Evolutionary conservation across 2,113 vertebrate species (phyloP).

Genomic region (Proterorhinus semilunaris): DNA sequence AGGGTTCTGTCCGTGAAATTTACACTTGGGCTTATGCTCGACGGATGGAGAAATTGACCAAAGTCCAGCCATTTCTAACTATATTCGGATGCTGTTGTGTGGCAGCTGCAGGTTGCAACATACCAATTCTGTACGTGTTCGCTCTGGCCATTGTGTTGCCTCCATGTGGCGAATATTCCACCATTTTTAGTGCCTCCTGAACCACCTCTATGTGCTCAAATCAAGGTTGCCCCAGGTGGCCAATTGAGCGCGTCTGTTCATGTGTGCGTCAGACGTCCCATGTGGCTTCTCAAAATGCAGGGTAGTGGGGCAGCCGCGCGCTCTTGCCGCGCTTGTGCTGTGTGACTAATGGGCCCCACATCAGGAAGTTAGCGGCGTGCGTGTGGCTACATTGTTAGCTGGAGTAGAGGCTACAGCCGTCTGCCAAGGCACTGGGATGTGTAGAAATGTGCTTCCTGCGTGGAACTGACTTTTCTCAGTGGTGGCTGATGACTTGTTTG

Average conservation of each 20-base stretch:
- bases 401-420: constrained; percentile 34
- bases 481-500: constrained; percentile 19
- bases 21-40: too few species aligned
- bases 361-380: constrained; percentile 13
- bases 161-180: constrained; percentile 11
- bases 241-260: constrained; percentile 31
- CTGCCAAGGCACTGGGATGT: constrained; percentile 33
- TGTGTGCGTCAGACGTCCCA: constrained; percentile 38
- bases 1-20: too few species aligned
- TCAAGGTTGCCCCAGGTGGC: constrained; percentile 45
- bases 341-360: constrained; percentile 46
- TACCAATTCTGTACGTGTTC: too few species aligned
- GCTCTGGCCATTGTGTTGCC: not conserved
- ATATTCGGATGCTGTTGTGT: too few species aligned
- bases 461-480: constrained; percentile 4
- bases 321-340: constrained; percentile 38
- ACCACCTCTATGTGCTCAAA: constrained; percentile 26
- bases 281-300: constrained; percentile 57
- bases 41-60: too few species aligned
- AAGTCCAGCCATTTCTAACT: too few species aligned
- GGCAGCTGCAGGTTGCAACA: too few species aligned
- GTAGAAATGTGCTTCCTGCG: constrained; percentile 15
- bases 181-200: constrained; percentile 25
- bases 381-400: constrained; percentile 47
- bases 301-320: constrained; percentile 65